Evolutionary conservation across 2,888 invertebrate species (phyloP).

Genomic region (Nemotelus pantherinus): DNA sequence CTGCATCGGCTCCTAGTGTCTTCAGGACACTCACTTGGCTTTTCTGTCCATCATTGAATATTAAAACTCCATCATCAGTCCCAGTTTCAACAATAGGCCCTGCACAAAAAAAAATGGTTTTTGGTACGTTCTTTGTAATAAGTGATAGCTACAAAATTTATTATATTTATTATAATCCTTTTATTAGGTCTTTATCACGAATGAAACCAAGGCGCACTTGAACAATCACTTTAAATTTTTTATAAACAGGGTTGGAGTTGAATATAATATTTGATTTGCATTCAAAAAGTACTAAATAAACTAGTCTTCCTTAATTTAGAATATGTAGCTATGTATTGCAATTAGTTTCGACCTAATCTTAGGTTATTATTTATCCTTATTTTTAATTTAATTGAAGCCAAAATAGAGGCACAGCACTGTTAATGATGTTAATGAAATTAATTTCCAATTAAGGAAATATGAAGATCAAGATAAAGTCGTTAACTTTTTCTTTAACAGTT

Average conservation of each 20-base stretch:
- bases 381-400: constrained; percentile 56
- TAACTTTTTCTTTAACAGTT: constrained; percentile 71
- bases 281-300: constrained; percentile 63
- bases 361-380: constrained; percentile 24
- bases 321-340: constrained; percentile 66
- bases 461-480: constrained; percentile 69
- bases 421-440: constrained; percentile 69
- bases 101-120: too few relatives aligned
- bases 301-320: constrained; percentile 62
- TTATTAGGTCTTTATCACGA: constrained; percentile 66
- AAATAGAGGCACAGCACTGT: constrained; percentile 72
- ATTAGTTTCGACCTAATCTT: constrained; percentile 64
- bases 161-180: constrained; percentile 37
- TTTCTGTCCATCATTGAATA: too few relatives aligned
- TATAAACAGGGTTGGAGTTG: constrained; percentile 67
- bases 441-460: constrained; percentile 71
- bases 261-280: constrained; percentile 66
- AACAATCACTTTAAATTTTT: constrained; percentile 66
- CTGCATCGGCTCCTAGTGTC: too few relatives aligned
- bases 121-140: too few relatives aligned
- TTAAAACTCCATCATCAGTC: too few relatives aligned
- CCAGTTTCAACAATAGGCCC: too few relatives aligned
- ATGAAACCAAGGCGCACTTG: constrained; percentile 72
- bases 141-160: background rate
- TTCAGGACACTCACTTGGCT: too few relatives aligned